Conservation (phyloP, 2,888 invertebrate genomes). For the Tortricodes alternella region DNA sequence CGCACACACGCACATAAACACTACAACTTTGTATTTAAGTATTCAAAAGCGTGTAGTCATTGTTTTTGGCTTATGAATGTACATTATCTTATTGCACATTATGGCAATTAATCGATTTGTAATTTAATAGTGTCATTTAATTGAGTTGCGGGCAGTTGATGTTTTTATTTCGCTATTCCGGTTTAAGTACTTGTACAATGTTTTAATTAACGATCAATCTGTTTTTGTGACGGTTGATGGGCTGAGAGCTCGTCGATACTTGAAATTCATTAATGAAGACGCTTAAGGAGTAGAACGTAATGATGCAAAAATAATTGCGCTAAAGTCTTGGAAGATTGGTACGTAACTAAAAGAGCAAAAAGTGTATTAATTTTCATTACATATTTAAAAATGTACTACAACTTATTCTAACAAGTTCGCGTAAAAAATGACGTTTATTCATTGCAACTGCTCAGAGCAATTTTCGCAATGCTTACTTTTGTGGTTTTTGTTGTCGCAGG, state of each 20-base stretch:
- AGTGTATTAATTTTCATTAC: too few species aligned
- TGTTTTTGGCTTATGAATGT: background rate
- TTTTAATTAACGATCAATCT: slow-evolving; percentile 1
- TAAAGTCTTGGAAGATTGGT: background rate
- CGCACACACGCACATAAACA: too few species aligned
- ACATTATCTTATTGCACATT: background rate
- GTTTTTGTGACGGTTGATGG: background rate
- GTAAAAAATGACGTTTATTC: too few species aligned
- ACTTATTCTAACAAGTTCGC: too few species aligned
- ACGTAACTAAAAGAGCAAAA: background rate
- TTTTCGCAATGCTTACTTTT: too few species aligned
- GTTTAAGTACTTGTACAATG: background rate
- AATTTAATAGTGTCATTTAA: background rate
- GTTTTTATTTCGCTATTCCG: background rate
- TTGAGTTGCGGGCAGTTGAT: background rate
- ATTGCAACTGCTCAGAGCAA: too few species aligned
- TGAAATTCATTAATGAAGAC: background rate
- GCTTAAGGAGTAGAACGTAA: background rate
- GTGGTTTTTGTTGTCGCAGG: too few species aligned
- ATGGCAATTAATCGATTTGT: background rate
- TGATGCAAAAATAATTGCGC: background rate
- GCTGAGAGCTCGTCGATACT: background rate
- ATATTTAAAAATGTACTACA: too few species aligned
- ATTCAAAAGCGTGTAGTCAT: too few species aligned
- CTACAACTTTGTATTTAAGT: too few species aligned